Base-by-base conservation (phyloP, 2,888 invertebrate species). In the Mythimna loreyi region DNA sequence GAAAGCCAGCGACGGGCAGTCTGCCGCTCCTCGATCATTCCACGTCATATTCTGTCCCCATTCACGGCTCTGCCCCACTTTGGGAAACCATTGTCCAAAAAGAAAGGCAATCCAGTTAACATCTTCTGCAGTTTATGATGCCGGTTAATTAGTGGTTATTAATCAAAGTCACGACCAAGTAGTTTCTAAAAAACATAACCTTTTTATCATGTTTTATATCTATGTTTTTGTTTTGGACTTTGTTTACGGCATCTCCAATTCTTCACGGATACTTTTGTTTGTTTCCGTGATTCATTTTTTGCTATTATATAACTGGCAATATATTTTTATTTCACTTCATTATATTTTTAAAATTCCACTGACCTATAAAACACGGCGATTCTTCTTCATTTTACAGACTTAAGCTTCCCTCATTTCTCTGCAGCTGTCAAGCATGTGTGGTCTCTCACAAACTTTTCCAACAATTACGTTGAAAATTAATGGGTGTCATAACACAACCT, bases 1-100 rank as follows among this genome's bases (percentile, higher is more conserved):
- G 93, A 93, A 93, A 93, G 93, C 87, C 82, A 79, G 83, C 81
- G 87, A 71, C 84, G 71, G 66, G 62, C 78, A 78, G 83, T 83
- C 85, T 84, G 81, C 80, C 83, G 82, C 81, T 81, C 85, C 85
- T 85, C 84, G 66, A 81, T 85, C 87, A 88, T 86, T 83, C 77
- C 75, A 69, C 85, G 81, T 84, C 87, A 85, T 83, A 84, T 82
- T 86, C 75, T 81, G 86, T 80, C 85, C 88, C 74, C 84, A 78
- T 86, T 86, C 82, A 72, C 74, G 68, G 62, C 66, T 60, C 56
- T 81, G 80, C 53, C 75, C 80, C 33, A 80, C 81, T 75, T 80
- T 59, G 69, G 55, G 63, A 71, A 78, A 64, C 77, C 56, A 83
- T 84, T 84, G 84, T 82, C 83, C 73, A 53, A 82, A 85, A 83